Percentiles rank a stretch among this genome's conserved stretches.
Conservation (phyloP, 2,888 invertebrate genomes). For the Automeris io region DNA sequence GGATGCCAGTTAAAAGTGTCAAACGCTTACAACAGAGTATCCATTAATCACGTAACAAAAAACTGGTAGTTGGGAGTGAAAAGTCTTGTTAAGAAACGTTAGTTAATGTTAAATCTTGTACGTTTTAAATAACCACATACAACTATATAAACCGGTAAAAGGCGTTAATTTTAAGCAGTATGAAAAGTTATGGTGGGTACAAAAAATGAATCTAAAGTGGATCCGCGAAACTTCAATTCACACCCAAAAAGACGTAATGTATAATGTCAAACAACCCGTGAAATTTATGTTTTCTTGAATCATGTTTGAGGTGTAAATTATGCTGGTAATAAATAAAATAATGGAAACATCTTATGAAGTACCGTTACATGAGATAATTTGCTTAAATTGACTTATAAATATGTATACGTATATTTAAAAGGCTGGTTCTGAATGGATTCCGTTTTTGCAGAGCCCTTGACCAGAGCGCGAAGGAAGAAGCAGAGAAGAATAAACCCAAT, state of each 20-base stretch:
- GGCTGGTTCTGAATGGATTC: neutral
- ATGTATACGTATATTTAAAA: neutral
- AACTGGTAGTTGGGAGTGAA: neutral
- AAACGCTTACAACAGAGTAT: conserved; percentile 11
- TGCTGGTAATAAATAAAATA: neutral
- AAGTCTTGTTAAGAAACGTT: too few relatives aligned
- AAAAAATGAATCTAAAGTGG: too few relatives aligned
- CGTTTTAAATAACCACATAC: too few relatives aligned
- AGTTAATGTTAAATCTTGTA: too few relatives aligned
- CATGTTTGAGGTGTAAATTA: neutral
- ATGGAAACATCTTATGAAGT: neutral
- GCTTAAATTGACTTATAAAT: neutral
- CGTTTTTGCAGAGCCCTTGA: conserved; percentile 40
- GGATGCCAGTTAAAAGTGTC: conserved; percentile 21
- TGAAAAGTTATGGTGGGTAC: too few relatives aligned
- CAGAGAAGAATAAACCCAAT: conserved; percentile 38
- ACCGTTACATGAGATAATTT: conserved; percentile 1
- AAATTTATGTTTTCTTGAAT: too few relatives aligned
- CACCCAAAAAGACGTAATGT: neutral
- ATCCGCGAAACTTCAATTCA: too few relatives aligned
- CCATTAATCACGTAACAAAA: conserved; percentile 3
- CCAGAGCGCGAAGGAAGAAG: conserved; percentile 49
- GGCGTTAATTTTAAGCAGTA: too few relatives aligned
- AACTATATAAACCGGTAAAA: too few relatives aligned
- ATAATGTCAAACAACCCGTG: neutral